phyloP scores from a whole-genome alignment of 2,888 invertebrate genomes.

The Parnassius smintheus region DNA sequence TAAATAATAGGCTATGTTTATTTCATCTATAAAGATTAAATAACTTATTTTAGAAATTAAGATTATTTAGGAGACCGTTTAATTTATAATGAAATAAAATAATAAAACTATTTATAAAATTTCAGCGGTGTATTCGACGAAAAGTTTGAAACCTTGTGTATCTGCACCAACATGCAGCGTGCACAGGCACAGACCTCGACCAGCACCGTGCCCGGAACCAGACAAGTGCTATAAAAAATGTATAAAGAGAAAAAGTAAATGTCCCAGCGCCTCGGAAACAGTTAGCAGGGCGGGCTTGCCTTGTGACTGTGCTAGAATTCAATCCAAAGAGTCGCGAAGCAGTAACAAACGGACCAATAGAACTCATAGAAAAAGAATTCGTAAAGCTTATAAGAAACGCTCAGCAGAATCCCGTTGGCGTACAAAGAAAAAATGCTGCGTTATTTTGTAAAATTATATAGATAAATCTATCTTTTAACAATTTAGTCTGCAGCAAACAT shows the following conservation, averaged over 20 bases:
- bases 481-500: too few relatives aligned
- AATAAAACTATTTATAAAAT: constrained; percentile 27
- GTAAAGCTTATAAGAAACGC: constrained; percentile 46
- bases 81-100: too few relatives aligned
- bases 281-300: constrained; percentile 48
- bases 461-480: neutral
- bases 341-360: constrained; percentile 39
- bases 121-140: constrained; percentile 54
- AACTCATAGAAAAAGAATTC: constrained; percentile 51
- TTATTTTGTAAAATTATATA: constrained; percentile 43
- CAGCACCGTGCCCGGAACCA: constrained; percentile 61
- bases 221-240: constrained; percentile 63
- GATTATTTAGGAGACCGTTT: too few relatives aligned
- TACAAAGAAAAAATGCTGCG: constrained; percentile 48
- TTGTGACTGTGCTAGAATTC: constrained; percentile 55
- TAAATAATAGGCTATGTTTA: too few relatives aligned
- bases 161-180: constrained; percentile 63
- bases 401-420: constrained; percentile 56
- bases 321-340: constrained; percentile 49
- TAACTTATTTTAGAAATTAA: too few relatives aligned
- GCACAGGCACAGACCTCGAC: constrained; percentile 62
- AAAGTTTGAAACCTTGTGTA: constrained; percentile 60
- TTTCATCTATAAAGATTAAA: too few relatives aligned
- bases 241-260: constrained; percentile 52
- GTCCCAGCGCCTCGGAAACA: constrained; percentile 60